Base-by-base conservation (phyloP, 2,797 vertebrate species). In the Neosilurus mollespiculum region DNA sequence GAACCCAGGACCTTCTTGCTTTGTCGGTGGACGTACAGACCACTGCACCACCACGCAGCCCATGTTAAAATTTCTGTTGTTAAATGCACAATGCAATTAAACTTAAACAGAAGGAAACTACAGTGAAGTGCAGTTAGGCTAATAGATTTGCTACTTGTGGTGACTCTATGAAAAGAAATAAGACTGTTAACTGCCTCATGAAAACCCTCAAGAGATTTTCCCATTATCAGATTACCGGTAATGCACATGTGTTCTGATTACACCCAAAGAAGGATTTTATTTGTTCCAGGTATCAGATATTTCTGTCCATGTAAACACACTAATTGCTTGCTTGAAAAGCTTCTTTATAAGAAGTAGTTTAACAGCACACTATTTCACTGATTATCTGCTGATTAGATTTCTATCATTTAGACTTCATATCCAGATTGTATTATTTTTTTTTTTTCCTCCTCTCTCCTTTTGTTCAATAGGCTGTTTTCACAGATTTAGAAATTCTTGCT, bases 401-500 rank as follows among this genome's bases (percentile, higher is more conserved):
- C 9, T 54, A 24, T 53, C 59, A 51, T 26, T 78, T 51, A 20
- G 18, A 22, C 10, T 34, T 59, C 26, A 1, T 22, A 58, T 58
- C 22, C 14, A 26, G 37, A 18, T 51, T 78, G 43, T 4, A 1
- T 61, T 77, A 22, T 26, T n/a, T 72, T 58, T 14, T 72, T 76
- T 64, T 75, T 30, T 37, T 6, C 8, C 62, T 56, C 37, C n/a
- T 75, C 51, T 85, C 43, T 79, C 10, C 18, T 81, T 81, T 83
- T n/a, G 79, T 83, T 69, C 70, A 91, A 79, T 69, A 80, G 78
- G 65, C 78, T 37, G 78, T 80, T 80, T 80, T 99, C 93, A 99
- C 97, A 88, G 98, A 99, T 93, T 94, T 99, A 83, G 98, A 99
- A 94, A 97, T 99, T 91, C 96, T 99, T 87, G 96, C 97, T 91